Conservation (phyloP, 2,888 invertebrate genomes). For the Anthophora plumipes region DNA sequence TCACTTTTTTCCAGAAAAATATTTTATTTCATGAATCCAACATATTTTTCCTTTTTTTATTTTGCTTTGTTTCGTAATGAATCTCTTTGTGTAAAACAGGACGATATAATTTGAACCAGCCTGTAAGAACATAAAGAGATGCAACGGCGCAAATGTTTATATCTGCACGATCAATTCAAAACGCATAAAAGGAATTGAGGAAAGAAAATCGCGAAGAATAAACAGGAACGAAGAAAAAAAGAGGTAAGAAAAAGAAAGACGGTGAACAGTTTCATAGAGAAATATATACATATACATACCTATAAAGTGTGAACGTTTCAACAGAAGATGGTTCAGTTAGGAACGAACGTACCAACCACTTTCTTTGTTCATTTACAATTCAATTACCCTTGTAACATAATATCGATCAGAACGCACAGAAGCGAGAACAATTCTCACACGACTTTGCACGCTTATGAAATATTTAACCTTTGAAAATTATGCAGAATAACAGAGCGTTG, state of each 20-base stretch:
- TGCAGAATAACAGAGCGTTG: not conserved
- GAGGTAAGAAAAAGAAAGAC: not conserved
- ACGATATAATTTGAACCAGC: not conserved
- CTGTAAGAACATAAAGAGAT: slow-evolving; percentile 8
- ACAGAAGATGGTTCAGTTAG: not conserved
- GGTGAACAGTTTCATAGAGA: not conserved
- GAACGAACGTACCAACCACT: not conserved
- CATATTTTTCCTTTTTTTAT: too few species aligned
- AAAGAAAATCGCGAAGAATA: slow-evolving; percentile 4
- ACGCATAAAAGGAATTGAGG: slow-evolving; percentile 27
- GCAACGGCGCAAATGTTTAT: slow-evolving; percentile 18
- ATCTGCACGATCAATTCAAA: slow-evolving; percentile 36
- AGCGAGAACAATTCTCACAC: not conserved
- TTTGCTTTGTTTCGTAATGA: too few species aligned
- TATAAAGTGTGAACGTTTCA: not conserved
- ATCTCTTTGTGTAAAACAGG: not conserved
- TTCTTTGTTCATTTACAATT: slow-evolving; percentile 13
- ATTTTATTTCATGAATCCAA: not conserved
- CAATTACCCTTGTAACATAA: not conserved
- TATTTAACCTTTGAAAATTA: slow-evolving; percentile 6
- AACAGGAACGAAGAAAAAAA: not conserved
- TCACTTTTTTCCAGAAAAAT: not conserved
- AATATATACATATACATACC: not conserved
- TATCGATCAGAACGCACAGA: slow-evolving; percentile 1
- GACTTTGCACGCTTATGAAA: not conserved